Evolutionary conservation across 2,888 invertebrate species (phyloP).

Genomic region (Synergus laeviventris): DNA sequence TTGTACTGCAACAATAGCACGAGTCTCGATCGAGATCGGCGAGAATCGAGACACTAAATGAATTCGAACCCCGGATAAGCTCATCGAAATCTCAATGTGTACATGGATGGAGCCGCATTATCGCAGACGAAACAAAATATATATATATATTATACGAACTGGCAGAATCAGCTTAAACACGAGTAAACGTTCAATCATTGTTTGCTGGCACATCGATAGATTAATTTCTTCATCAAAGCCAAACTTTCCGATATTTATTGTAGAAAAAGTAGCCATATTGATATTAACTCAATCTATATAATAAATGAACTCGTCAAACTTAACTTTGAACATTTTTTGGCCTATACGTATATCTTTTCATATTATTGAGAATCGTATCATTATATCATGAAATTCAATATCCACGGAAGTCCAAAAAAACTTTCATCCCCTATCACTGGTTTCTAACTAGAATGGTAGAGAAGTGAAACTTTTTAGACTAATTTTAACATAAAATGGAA

Average conservation of each 20-base stretch:
- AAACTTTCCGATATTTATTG: background rate
- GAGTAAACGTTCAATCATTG: background rate
- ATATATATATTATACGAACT: slow-evolving; percentile 7
- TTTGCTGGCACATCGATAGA: background rate
- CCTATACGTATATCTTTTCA: too few species aligned
- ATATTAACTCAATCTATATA: too few species aligned
- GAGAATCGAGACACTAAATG: slow-evolving; percentile 33
- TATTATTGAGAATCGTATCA: too few species aligned
- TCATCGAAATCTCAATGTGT: slow-evolving; percentile 30
- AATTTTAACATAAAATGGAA: too few species aligned
- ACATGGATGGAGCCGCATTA: slow-evolving; percentile 11
- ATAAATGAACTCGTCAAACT: background rate
- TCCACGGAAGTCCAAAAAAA: too few species aligned
- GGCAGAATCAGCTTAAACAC: background rate
- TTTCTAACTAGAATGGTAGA: too few species aligned
- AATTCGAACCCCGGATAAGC: slow-evolving; percentile 29
- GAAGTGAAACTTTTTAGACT: too few species aligned
- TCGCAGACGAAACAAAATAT: slow-evolving; percentile 17
- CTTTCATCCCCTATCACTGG: too few species aligned
- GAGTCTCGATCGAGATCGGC: slow-evolving; percentile 19
- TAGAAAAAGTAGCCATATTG: background rate
- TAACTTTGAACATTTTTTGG: too few species aligned
- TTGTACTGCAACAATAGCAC: slow-evolving; percentile 6
- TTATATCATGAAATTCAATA: too few species aligned
- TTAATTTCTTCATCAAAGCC: slow-evolving; percentile 2